Evolutionary conservation across 2,888 invertebrate genomes (phyloP), one percentile per base, ranked within the genome.

Genomic region (Metallyticus violacea): DNA sequence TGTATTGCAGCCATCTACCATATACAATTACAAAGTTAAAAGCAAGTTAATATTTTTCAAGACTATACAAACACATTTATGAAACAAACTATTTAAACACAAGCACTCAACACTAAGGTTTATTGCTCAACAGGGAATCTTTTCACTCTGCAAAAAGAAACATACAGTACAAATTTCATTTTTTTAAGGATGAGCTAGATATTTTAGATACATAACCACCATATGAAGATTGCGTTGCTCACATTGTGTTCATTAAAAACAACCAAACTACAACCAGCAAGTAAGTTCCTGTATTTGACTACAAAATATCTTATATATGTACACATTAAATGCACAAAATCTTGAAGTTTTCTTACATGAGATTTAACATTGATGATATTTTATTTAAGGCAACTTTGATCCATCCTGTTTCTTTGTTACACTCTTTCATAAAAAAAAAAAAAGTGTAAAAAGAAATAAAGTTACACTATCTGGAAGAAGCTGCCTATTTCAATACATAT

Each of bases 301-400:
- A 62, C 40, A 62, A 62, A 62, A 62, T 62, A 62, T 62, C 22
- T 15, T 15, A 62, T 62, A 2, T 62, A 62, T 62, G 40, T 62
- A 15, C 40, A 62, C 22, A 4, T 62, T 62, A 62, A 62, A 62
- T 62, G 40, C 40, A 62, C 40, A 62, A 62, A 62, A 82, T 76
- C 7, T 76, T 15, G 62, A 76, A 82, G 22, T 76, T 76, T 25
- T 30, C 40, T 7, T 26, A 82, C 22, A 22, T 76, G 62, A 82
- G 29, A 82, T 26, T 27, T 76, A 82, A 76, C 76, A 81, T 40
- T 27, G 82, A 15, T 62, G 40, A 76, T 76, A 76, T 27, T 76
- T 82, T 76, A 76, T 82, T 76, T 82, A 82, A 82, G 82, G 76
- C 82, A 82, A 82, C 82, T 82, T 40, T 81, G 76, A 27, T 26